Evolutionary conservation across 2,888 invertebrate species (phyloP), one percentile per base, ranked within the genome.

Genomic region (Chrysomela aeneicollis): DNA sequence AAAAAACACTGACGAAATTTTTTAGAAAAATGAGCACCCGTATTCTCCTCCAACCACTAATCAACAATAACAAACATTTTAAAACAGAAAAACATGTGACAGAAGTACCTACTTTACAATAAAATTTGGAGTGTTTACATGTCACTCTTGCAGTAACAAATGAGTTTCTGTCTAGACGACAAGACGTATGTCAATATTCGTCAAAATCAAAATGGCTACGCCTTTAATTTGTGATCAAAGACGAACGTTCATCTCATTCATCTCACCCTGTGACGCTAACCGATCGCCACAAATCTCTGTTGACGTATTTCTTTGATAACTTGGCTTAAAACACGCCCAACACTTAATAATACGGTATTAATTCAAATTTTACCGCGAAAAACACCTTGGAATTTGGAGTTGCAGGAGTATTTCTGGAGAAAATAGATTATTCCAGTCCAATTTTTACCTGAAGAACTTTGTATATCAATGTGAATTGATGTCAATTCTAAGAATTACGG

Each of bases 171-270:
- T 83, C 83, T 83, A 83, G 83, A 83, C 83, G 74, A 70, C 77
- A 77, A 81, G 83, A 83, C 83, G 82, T 87, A 87, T 88, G 88
- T 88, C 88, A 88, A 88, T 88, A 88, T 88, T 88, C 88, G 88
- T 88, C 88, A 88, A 88, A 81, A 81, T 86, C 87, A 88, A 88
- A 87, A 88, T 88, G 88, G 88, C 88, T 88, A 88, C 88, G 87
- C 88, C 87, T 83, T 81, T 81, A 78, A 76, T 76, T 75, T 66
- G 63, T 72, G 50, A 82, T 67, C 73, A 64, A n/a, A 47, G 80
- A 80, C 78, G 67, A 63, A 70, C 65, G 74, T 74, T 73, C 18
- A 5, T 17, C 12, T 26, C 59, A 53, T 58, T 55, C 59, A 59
- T 65, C 68, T 66, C 60, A 70, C 63, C 57, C 66, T 46, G 64